Base-by-base conservation (phyloP, 2,113 vertebrate species). In the Glareola pratincola region DNA sequence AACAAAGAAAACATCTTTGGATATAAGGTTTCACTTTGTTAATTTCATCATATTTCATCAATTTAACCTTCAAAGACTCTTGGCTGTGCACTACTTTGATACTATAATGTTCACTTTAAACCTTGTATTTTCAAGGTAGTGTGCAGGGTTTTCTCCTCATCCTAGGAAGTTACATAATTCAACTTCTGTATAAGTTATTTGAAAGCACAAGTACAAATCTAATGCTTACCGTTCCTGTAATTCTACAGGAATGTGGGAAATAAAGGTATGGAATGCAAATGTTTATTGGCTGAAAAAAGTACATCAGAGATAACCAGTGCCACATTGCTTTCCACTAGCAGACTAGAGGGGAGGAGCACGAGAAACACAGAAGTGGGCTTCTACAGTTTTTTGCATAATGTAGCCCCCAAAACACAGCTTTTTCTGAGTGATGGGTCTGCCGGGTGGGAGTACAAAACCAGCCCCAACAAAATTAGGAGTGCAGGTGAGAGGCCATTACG, bases 1-100 rank as follows among this genome's bases (percentile, higher is more conserved):
- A 95, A 37, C 36, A 97, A 94, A 92, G 51, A 92, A 95, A 64
- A n/a, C 30, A 79, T 78, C 27, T 85, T 68, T n/a, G 12, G 34
- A 50, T 93, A 74, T 71, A 88, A 75, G 6, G 43, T 91, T 95
- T 88, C 73, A 48, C 68, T 91, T 89, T 66, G 53, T 75, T 94
- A 76, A 93, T 96, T 95, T 88, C 24, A 51, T 85, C 12, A 9
- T 85, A 60, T 90, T 91, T 75, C 51, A 88, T 82, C 34, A 82
- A 39, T 85, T 95, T 85, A 85, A 72, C 45, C 19, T 91, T 93
- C 60, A 66, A 91, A 94, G 43, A 56, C 56, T 37, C 34, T 82
- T 72, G n/a, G 9, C 21, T 68, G 53, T 85, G 34, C 66, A 85
- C 66, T 60, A 68, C 12, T 78, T 90, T 77, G 26, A 41, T 48